phyloP scores from a whole-genome alignment of 2,888 invertebrate genomes.

The Acanthosepion lycidas region DNA sequence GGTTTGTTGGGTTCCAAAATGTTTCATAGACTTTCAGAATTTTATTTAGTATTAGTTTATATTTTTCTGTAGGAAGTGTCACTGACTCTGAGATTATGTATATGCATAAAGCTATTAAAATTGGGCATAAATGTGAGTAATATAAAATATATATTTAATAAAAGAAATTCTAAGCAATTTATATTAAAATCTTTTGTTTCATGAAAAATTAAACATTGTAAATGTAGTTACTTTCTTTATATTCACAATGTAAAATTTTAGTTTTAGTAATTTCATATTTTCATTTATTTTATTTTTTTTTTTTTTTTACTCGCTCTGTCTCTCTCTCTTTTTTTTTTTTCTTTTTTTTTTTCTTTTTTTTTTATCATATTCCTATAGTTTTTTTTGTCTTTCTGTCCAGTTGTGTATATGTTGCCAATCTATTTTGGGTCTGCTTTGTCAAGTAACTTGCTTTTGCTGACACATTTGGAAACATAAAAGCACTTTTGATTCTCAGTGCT shows the following conservation, averaged over 20 bases:
- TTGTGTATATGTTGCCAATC: not conserved
- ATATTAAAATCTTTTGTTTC: too few species aligned
- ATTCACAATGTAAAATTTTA: not conserved
- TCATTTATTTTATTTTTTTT: not conserved
- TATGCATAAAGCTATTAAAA: not conserved
- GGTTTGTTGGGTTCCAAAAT: not conserved
- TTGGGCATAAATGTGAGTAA: not conserved
- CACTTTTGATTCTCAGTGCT: constrained; percentile 33
- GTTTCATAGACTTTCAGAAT: not conserved
- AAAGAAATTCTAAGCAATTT: too few species aligned
- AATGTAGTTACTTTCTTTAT: not conserved
- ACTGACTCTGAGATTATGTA: not conserved
- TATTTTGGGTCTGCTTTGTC: not conserved
- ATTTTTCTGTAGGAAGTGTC: not conserved
- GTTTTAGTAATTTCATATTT: not conserved
- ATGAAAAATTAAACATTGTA: too few species aligned
- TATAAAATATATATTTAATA: not conserved
- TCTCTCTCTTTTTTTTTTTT: too few species aligned
- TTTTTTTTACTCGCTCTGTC: not conserved
- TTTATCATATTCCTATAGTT: not conserved
- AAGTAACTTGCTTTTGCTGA: not conserved
- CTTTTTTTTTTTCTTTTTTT: not conserved
- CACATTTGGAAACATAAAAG: not conserved
- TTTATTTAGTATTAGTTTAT: not conserved
- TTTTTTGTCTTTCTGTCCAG: not conserved